Evolutionary conservation across 2,113 vertebrate species (phyloP), one percentile per base, ranked within the genome.

Genomic region (Python bivittatus): DNA sequence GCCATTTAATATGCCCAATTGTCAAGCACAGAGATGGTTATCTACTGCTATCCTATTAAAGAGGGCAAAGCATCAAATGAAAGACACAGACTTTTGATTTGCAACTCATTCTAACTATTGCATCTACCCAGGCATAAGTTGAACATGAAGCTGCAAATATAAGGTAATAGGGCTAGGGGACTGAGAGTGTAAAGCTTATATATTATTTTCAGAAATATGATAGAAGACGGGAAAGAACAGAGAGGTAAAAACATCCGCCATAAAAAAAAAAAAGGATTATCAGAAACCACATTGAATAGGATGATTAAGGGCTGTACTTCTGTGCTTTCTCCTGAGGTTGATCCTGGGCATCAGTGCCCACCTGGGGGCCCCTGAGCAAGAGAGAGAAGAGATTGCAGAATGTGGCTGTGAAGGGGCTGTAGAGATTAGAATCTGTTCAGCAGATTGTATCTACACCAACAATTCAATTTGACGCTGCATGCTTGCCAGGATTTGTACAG

Each of bases 381-480:
- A 87, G 12, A 84, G 91, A 56, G 91, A 84, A 54, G 91, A 91
- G 7, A 87, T 68, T 8, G 91, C 91, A 2, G 91, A 56, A 6
- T 44, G 84, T 3, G 91, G 91, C 90, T 84, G 86, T 0, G 84
- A 91, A 9, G 91, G 48, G 0, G 84, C 58, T 1, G 84, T 58
- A 22, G 91, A 56, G 2, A 38, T 60, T 0, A 60, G 84, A 0
- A 48, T 68, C 60, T 68, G 84, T 42, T 91, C 91, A 0, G 20
- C 29, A 4, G 91, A 87, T n/a, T 91, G 91, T 84, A 91, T 91
- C 84, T 91, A 84, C 84, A 91, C 91, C 9, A 91, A 48, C 0
- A 84, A 91, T 29, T 91, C 90, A 2, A 84, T 91, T 60, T 91
- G 90, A n/a, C 90, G 84, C 9, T 91, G 90, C 90, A 91, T 91